Percentiles rank a stretch among this genome's conserved stretches.
phyloP scores from a whole-genome alignment of 2,797 vertebrate species.

The Bradypus variegatus region DNA sequence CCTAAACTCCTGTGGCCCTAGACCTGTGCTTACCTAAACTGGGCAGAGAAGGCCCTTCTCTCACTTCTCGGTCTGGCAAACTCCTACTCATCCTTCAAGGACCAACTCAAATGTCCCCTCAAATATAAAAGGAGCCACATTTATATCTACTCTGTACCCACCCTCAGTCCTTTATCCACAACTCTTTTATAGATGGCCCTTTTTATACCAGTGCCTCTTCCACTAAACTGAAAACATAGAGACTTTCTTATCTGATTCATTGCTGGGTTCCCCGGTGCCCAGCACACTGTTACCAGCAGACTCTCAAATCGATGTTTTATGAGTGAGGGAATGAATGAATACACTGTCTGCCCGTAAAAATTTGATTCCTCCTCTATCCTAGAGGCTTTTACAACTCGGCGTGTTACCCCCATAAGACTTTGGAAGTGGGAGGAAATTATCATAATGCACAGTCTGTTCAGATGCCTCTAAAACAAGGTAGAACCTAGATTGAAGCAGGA shows the following conservation, averaged over 20 bases:
- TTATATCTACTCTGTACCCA: background rate
- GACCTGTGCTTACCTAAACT: background rate
- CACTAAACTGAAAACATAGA: background rate
- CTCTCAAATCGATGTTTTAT: constrained; percentile 28
- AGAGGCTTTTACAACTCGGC: constrained; percentile 46
- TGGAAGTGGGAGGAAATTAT: constrained; percentile 50
- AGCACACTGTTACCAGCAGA: background rate
- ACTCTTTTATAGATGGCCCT: background rate
- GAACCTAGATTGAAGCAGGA: background rate
- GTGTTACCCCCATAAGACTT: constrained; percentile 48
- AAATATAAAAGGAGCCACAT: too few relatives aligned
- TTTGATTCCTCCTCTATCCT: constrained; percentile 45
- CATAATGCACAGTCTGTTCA: constrained; percentile 29
- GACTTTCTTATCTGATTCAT: background rate
- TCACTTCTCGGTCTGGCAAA: background rate
- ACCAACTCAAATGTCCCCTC: background rate
- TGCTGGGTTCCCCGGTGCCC: background rate
- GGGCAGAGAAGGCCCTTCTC: background rate
- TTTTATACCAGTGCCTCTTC: background rate
- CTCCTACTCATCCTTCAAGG: constrained; percentile 26
- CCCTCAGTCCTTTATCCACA: background rate
- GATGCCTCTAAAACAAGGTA: background rate
- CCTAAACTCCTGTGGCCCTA: background rate
- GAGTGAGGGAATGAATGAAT: constrained; percentile 50
- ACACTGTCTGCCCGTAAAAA: constrained; percentile 46